Evolutionary conservation across 2,113 vertebrate species (phyloP).

Genomic region (Corythaeola cristata): DNA sequence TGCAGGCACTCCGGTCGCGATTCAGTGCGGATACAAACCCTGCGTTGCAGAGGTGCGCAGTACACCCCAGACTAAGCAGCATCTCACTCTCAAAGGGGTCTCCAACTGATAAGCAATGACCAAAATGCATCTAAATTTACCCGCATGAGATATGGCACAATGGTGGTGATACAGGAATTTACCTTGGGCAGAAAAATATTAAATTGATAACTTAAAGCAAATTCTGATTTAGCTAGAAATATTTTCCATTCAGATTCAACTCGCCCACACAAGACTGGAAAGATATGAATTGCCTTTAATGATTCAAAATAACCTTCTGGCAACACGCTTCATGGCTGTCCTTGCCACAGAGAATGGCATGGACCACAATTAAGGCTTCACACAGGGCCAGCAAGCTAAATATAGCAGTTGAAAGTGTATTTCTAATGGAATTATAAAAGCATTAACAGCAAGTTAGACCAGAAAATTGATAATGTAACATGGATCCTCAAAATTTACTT

Average conservation of each 20-base stretch:
- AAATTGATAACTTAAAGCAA: neutral
- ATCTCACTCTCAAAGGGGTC: neutral
- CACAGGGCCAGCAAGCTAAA: neutral
- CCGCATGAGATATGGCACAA: neutral
- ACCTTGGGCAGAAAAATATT: neutral
- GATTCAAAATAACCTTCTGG: neutral
- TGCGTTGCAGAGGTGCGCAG: neutral
- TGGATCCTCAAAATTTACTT: neutral
- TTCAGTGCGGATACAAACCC: neutral
- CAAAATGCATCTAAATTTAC: neutral
- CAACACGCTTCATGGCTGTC: neutral
- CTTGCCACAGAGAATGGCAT: neutral
- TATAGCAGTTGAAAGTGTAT: neutral
- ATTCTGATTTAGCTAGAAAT: neutral
- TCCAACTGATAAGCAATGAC: neutral
- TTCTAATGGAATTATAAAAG: neutral
- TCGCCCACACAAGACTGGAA: neutral
- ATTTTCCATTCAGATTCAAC: neutral
- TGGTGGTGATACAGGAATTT: neutral
- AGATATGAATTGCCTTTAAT: neutral
- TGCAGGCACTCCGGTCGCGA: rapidly evolving
- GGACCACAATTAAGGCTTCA: neutral
- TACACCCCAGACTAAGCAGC: neutral
- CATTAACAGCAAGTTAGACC: neutral
- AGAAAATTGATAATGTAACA: neutral